Conservation (phyloP, 2,113 vertebrate species). For the Sterna hirundo region DNA sequence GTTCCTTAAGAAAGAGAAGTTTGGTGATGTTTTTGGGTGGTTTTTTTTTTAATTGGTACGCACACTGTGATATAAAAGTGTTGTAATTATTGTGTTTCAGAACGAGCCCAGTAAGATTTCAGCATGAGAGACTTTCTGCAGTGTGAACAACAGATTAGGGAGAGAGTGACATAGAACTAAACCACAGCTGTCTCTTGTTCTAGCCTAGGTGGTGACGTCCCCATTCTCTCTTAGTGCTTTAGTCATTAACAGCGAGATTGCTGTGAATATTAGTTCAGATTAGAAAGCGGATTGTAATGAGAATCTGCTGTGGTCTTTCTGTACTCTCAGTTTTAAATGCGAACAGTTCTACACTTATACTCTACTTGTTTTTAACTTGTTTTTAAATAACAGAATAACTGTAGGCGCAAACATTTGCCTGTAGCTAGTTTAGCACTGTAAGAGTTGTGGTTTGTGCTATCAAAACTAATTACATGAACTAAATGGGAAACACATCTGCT, state of each 20-base stretch:
- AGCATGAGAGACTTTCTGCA: neutral
- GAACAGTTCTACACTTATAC: neutral
- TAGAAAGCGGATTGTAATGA: neutral
- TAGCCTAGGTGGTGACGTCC: neutral
- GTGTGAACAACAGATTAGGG: neutral
- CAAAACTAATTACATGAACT: neutral
- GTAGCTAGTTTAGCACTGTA: neutral
- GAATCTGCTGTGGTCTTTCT: neutral
- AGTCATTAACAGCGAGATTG: neutral
- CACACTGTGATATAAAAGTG: neutral
- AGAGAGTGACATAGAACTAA: neutral
- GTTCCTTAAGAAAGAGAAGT: neutral
- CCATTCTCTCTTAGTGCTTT: neutral
- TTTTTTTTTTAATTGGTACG: neutral
- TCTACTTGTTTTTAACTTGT: neutral
- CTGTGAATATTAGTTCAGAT: neutral
- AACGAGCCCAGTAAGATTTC: neutral
- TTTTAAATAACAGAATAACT: neutral
- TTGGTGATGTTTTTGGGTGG: neutral
- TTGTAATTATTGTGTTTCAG: neutral
- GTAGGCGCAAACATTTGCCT: neutral
- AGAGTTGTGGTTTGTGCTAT: neutral
- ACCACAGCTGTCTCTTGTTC: neutral
- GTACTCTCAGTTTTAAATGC: neutral
- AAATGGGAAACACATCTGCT: neutral